A percentile compares a stretch with the other conserved stretches of the same genome.
Evolutionary conservation across 2,113 vertebrate genomes (phyloP).

Genomic region (Chaetodon trifascialis): DNA sequence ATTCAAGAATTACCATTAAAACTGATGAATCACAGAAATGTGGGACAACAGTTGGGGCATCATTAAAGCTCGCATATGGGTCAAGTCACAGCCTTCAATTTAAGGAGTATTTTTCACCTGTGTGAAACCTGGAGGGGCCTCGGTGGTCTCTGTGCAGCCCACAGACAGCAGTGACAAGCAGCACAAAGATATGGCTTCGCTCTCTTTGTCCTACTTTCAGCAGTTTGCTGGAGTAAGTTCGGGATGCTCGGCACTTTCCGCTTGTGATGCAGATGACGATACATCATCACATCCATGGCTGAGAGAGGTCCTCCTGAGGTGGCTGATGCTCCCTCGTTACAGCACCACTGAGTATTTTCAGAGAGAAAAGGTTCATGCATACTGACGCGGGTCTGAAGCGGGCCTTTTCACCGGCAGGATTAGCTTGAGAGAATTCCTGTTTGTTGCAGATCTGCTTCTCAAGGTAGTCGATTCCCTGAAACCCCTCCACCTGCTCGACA

Average conservation of each 20-base stretch:
- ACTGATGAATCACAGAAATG: not conserved
- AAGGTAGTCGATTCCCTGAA: not conserved
- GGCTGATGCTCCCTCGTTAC: not conserved
- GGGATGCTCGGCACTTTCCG: not conserved
- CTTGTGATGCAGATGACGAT: not conserved
- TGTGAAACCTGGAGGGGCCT: not conserved
- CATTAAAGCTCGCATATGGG: too few species aligned
- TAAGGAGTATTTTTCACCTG: not conserved
- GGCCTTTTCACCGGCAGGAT: not conserved
- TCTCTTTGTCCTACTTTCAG: not conserved
- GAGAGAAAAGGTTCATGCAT: not conserved
- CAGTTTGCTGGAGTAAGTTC: not conserved
- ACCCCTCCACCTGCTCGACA: slow-evolving; percentile 43
- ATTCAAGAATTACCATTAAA: not conserved
- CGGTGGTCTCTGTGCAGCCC: not conserved
- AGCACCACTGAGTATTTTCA: not conserved
- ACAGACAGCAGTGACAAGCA: not conserved
- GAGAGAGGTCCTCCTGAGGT: not conserved
- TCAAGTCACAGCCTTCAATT: not conserved
- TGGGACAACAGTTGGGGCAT: too few species aligned
- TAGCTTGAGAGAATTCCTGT: not conserved
- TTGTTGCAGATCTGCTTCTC: slow-evolving; percentile 6
- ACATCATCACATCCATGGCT: too few species aligned
- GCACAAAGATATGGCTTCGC: not conserved
- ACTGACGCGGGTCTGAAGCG: not conserved